phyloP scores from a whole-genome alignment of 1,140 invertebrate species.

The Cydia amplana region DNA sequence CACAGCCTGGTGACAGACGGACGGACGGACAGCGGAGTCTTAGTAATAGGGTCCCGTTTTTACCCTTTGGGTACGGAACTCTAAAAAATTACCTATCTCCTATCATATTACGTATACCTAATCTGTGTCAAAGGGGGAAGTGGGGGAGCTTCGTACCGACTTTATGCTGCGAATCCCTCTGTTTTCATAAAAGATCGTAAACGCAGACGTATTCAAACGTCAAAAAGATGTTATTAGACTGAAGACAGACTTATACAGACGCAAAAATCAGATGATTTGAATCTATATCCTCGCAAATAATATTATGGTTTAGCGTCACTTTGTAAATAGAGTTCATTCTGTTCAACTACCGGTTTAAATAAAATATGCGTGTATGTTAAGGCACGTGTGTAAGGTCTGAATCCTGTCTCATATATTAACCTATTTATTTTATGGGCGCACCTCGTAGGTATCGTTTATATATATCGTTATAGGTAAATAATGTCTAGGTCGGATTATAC shows the following conservation, averaged over 20 bases:
- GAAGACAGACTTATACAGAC: background rate
- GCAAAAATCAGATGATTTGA: constrained; percentile 1
- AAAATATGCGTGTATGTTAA: too few relatives aligned
- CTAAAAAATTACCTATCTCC: too few relatives aligned
- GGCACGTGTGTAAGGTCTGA: too few relatives aligned
- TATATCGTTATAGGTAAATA: too few relatives aligned
- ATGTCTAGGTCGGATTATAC: too few relatives aligned
- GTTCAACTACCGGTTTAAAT: constrained; percentile 2
- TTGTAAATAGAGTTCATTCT: background rate
- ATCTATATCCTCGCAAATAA: constrained; percentile 7
- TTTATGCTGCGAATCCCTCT: background rate
- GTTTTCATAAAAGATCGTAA: constrained; percentile 9
- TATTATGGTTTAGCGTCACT: background rate
- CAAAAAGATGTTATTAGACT: background rate
- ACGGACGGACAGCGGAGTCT: too few relatives aligned
- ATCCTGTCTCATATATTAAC: too few relatives aligned
- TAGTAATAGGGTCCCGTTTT: too few relatives aligned
- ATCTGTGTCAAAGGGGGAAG: background rate
- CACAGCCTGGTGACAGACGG: too few relatives aligned
- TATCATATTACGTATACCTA: background rate
- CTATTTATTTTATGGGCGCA: too few relatives aligned
- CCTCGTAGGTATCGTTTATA: too few relatives aligned
- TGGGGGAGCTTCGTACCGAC: constrained; percentile 1
- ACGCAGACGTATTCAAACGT: background rate
- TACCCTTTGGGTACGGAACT: too few relatives aligned